Evolutionary conservation across 1,140 invertebrate species (phyloP), one percentile per base, ranked within the genome.

Genomic region (Hirudo medicinalis): DNA sequence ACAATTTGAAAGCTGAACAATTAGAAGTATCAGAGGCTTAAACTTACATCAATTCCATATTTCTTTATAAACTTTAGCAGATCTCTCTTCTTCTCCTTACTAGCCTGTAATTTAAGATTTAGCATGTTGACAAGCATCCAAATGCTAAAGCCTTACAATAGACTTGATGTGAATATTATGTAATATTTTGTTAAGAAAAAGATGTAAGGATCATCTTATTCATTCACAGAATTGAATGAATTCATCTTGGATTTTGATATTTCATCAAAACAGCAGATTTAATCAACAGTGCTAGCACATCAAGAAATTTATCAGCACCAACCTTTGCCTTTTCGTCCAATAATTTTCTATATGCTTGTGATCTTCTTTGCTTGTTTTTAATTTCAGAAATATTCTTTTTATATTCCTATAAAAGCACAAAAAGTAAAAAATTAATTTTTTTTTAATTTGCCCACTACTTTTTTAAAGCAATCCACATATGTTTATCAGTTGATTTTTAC

Each of bases 271-370:
- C 32, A 67, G 29, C 43, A 29, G 29, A 32, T 15, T 43, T 63
- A 71, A 54, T 69, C 0, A 68, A 67, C 22, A 67, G 73, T 53
- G 40, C 63, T 27, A 49, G 71, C 55, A n/a, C n/a, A n/a, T 57
- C 57, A 72, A 49, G 43, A 49, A 49, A 49, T 49, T 13, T 49
- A 8, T 17, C 9, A 49, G 43, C 4, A 49, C 43, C 43, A 73
- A 81, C 78, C 78, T 81, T 82, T 71, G 69, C 75, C 67, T 82
- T 79, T 63, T 78, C 76, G 29, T 63, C 68, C 72, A 78, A 79
- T 73, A 80, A 76, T 76, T 82, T 77, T 66, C 75, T 72, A 69
- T 80, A 82, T 25, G 76, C 73, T 71, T 79, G 79, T 22, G 75
- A 74, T 69, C 81, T 74, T 0, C 76, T 68, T 53, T 77, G 74